Evolutionary conservation across 2,888 invertebrate species (phyloP), one percentile per base, ranked within the genome.

Genomic region (Stenotaenia linearis): DNA sequence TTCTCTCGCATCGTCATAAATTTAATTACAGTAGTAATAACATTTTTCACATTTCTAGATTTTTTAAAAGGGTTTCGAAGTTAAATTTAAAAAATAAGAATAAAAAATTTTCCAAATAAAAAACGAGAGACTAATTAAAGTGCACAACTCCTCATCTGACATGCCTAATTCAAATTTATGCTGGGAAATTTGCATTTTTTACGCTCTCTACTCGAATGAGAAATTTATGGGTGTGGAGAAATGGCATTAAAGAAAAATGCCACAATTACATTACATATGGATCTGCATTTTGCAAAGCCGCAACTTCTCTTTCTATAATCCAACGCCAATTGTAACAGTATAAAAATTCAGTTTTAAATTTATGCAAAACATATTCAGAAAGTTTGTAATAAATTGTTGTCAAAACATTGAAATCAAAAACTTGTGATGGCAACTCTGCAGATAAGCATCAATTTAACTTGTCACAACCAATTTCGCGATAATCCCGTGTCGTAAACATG

Each of bases 101-200:
- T n/a, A 25, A 12, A 69, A 69, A 25, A n/a, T n/a, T n/a, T n/a
- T n/a, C n/a, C n/a, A n/a, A 28, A 12, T 12, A 69, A 28, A 23
- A 69, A 69, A 69, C 25, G 69, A 69, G 69, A 12, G 15, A 25
- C 69, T 69, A 69, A 69, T 69, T 28, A 69, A 69, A 69, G 69
- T 69, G 69, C 69, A 69, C 23, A 45, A 69, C 69, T 69, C 28
- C 69, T 69, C 69, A 69, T 25, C 25, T 69, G 69, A 69, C 69
- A 69, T 69, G 69, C 69, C 69, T 69, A 69, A 69, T 69, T 69
- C 69, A 69, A 69, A 69, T 69, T 69, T 69, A 69, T 69, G 69
- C 69, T 69, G 4, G 28, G 15, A 69, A 69, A 69, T 69, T 69
- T 69, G 28, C 69, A 69, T 69, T 69, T 69, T 69, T 69, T 69